Base-by-base conservation (phyloP, 1,140 invertebrate genomes). In the Acromyrmex echinatior region DNA sequence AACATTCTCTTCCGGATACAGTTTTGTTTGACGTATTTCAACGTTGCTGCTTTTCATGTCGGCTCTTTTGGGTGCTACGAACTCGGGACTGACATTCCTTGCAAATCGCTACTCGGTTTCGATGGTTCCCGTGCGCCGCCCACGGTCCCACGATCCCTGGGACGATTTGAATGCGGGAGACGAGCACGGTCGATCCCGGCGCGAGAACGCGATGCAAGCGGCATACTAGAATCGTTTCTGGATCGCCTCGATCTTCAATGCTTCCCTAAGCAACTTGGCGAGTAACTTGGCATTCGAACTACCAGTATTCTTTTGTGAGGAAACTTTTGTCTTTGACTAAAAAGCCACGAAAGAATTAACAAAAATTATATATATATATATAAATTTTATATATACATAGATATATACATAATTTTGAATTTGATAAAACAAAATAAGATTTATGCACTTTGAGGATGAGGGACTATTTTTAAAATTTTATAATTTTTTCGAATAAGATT, bases 51-150 rank as follows among this genome's bases (percentile, higher is more conserved):
- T 60, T 60, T 53, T 56, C 62, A 49, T 39, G 60, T n/a, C 45
- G 28, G n/a, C 16, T 21, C 74, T 79, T 70, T 86, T 7, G 53
- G 68, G 18, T 73, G 56, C 80, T 82, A 51, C 60, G 60, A 25
- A 86, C 74, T 53, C 74, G 31, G 45, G 58, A 79, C 74, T 79
- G 79, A 89, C 89, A 90, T 90, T 85, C 89, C 88, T 85, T 45
- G 89, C 88, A 84, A 89, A 90, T 90, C 73, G 88, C 58, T 10
- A 63, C 77, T 87, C 60, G 78, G 66, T 89, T 90, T 90, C 88
- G 88, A 87, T 56, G 88, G 66, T 90, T 85, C 65, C 79, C 86
- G 56, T 65, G 77, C 77, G 16, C 71, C 82, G 82, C 60, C 76
- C 56, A 45, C 87, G 65, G 68, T 90, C 89, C 79, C 90, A 89